Evolutionary conservation across 2,113 vertebrate species (phyloP).

Genomic region (Naja naja): DNA sequence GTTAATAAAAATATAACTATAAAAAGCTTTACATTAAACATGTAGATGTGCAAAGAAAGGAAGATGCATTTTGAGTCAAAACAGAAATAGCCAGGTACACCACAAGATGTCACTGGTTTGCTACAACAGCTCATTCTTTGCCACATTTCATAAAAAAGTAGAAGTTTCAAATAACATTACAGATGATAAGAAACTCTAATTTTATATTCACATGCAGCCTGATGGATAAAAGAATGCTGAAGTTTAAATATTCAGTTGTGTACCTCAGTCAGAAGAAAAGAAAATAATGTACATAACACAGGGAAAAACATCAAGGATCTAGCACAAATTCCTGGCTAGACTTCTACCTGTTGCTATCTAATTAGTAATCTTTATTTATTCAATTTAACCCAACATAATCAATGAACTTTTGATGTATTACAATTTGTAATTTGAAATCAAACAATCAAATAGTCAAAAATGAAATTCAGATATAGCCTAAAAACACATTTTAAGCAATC

Average conservation of each 20-base stretch:
- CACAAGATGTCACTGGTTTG: not conserved
- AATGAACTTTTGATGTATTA: not conserved
- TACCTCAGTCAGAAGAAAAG: not conserved
- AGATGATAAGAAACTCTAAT: not conserved
- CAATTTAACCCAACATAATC: not conserved
- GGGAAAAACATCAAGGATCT: not conserved
- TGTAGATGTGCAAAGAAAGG: not conserved
- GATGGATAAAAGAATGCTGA: not conserved
- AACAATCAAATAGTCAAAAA: not conserved
- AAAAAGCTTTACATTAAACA: not conserved
- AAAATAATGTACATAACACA: not conserved
- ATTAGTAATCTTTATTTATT: not conserved
- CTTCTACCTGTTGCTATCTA: not conserved
- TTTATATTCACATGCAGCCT: not conserved
- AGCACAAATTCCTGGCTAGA: not conserved
- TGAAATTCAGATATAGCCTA: not conserved
- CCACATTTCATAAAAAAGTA: not conserved
- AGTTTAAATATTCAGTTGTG: not conserved
- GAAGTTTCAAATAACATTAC: not conserved
- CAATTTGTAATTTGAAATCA: not conserved
- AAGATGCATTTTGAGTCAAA: not conserved
- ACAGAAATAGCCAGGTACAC: not conserved
- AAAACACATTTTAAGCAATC: not conserved
- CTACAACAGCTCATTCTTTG: not conserved
- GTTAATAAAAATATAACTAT: not conserved